Percentiles rank a stretch among this genome's conserved stretches.
phyloP scores from a whole-genome alignment of 2,113 vertebrate genomes.

The Embiotoca jacksoni region DNA sequence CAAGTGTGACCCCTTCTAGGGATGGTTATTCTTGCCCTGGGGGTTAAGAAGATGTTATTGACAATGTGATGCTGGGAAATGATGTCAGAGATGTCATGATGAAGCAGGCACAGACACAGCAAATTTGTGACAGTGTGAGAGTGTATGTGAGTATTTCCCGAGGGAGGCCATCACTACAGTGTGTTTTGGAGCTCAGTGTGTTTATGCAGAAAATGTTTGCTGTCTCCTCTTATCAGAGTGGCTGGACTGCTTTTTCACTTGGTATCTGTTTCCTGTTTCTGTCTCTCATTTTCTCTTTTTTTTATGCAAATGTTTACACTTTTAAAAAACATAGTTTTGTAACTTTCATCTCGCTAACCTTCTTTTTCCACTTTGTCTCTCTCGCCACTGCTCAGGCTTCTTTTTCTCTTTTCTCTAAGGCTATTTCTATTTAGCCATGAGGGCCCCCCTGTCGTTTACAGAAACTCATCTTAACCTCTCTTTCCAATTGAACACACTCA shows the following conservation, averaged over 20 bases:
- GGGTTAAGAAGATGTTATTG: conserved; percentile 6
- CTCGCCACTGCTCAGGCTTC: conserved; percentile 16
- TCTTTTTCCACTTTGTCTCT: conserved; percentile 2
- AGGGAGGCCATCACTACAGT: conserved; percentile 67
- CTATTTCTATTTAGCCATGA: conserved; percentile 74
- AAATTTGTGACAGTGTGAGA: conserved; percentile 25
- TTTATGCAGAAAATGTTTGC: conserved; percentile 76
- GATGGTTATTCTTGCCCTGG: neutral
- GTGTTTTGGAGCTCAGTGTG: conserved; percentile 64
- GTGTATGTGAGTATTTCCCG: conserved; percentile 37
- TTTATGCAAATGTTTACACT: conserved; percentile 19
- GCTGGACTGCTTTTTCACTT: conserved; percentile 35
- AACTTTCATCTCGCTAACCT: conserved; percentile 11
- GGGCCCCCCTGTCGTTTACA: conserved; percentile 67
- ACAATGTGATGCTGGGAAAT: conserved; percentile 40
- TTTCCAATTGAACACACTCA: conserved; percentile 38
- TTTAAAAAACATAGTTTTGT: conserved; percentile 16
- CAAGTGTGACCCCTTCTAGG: neutral
- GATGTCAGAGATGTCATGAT: conserved; percentile 35
- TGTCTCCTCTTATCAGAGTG: conserved; percentile 74
- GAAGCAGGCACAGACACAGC: conserved; percentile 20
- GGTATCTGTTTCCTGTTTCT: conserved; percentile 18
- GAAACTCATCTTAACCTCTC: conserved; percentile 59
- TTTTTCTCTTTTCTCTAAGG: conserved; percentile 61
- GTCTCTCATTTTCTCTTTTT: conserved; percentile 1